Evolutionary conservation across 2,888 invertebrate genomes (phyloP).

Genomic region (Cantharis rustica): DNA sequence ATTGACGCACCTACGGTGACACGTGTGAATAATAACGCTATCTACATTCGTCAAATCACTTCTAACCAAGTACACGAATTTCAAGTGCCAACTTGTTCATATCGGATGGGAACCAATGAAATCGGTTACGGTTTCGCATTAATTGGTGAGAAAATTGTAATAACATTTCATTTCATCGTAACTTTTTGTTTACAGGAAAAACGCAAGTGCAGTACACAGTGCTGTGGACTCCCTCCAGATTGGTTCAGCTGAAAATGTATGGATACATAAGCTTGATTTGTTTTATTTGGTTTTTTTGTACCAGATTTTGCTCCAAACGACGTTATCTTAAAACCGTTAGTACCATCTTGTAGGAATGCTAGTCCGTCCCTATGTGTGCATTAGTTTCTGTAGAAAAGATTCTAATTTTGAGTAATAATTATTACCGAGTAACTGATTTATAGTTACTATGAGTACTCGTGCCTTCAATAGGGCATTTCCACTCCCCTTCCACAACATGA

Average conservation of each 20-base stretch:
- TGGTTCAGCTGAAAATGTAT: slow-evolving; percentile 66
- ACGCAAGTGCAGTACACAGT: slow-evolving; percentile 70
- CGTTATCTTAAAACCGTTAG: not conserved
- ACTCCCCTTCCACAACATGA: too few species aligned
- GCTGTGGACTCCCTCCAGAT: slow-evolving; percentile 77
- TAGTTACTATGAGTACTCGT: not conserved
- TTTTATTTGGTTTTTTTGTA: not conserved
- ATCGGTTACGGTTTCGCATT: slow-evolving; percentile 88
- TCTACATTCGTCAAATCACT: slow-evolving; percentile 56
- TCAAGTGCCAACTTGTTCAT: slow-evolving; percentile 92
- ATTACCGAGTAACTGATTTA: not conserved
- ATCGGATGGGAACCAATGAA: slow-evolving; percentile 88
- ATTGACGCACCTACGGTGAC: slow-evolving; percentile 47
- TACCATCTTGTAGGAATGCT: not conserved
- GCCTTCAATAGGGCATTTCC: too few species aligned
- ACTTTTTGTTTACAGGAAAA: slow-evolving; percentile 62
- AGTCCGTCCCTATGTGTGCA: not conserved
- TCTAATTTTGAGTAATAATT: too few species aligned
- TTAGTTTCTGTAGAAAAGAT: not conserved
- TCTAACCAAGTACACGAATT: slow-evolving; percentile 69
- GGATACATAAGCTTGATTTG: slow-evolving; percentile 35
- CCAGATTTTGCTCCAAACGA: not conserved
- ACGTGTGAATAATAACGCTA: slow-evolving; percentile 45
- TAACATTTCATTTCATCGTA: not conserved
- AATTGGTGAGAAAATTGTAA: slow-evolving; percentile 62